Conservation (phyloP, 2,797 vertebrate species). For the Pipistrellus kuhlii region DNA sequence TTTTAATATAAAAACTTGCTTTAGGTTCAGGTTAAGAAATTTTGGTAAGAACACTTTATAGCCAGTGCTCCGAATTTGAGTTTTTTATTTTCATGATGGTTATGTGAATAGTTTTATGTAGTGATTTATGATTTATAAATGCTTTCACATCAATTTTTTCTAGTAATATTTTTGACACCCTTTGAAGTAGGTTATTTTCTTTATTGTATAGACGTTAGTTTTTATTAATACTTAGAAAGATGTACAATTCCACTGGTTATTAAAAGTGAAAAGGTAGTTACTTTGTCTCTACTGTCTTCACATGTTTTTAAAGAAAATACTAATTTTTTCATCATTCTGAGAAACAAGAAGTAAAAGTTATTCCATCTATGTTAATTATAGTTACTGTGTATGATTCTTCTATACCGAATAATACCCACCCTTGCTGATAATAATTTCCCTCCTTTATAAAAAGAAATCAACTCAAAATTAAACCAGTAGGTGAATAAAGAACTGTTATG, state of each 20-base stretch:
- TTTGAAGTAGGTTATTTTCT: background rate
- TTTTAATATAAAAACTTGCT: background rate
- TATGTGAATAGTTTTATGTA: slow-evolving; percentile 36
- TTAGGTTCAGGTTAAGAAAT: slow-evolving; percentile 29
- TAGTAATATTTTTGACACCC: background rate
- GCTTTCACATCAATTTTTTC: background rate
- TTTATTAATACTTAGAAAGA: slow-evolving; percentile 46
- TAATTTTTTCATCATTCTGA: background rate
- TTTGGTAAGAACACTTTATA: slow-evolving; percentile 17
- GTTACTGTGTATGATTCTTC: slow-evolving; percentile 38
- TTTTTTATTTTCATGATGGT: slow-evolving; percentile 19
- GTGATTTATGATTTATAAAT: slow-evolving; percentile 42
- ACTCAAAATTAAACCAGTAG: slow-evolving; percentile 35
- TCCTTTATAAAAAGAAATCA: slow-evolving; percentile 33
- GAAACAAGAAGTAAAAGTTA: slow-evolving; percentile 41
- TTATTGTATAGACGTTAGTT: slow-evolving; percentile 37
- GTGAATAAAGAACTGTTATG: slow-evolving; percentile 25
- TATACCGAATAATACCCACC: background rate
- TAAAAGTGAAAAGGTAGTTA: slow-evolving; percentile 47
- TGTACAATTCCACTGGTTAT: slow-evolving; percentile 44
- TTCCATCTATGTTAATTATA: slow-evolving; percentile 16
- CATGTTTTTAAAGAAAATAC: background rate
- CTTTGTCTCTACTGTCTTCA: slow-evolving; percentile 28
- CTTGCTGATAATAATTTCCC: slow-evolving; percentile 28
- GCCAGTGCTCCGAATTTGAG: background rate